These are phyloP conservation scores for Callospermophilus lateralis DNA, from an alignment of 2,113 vertebrate genomes.

Conservation along the genomic window DNA sequence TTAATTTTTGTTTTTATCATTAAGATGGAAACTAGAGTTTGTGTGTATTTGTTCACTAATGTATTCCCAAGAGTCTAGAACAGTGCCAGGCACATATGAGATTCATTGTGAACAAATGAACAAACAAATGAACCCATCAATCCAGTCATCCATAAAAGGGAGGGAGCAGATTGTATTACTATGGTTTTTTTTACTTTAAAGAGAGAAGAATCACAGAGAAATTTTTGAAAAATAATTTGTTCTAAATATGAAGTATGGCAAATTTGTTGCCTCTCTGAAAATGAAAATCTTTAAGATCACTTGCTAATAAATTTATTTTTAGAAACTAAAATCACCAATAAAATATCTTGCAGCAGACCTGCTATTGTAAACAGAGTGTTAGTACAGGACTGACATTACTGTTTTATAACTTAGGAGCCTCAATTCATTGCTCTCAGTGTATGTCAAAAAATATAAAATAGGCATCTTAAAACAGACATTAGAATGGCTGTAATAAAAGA, in stretches of 20 bases:
- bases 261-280: not conserved
- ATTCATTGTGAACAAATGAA: not conserved
- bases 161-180: not conserved
- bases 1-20: not conserved
- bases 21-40: not conserved
- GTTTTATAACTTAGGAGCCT: not conserved
- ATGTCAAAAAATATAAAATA: constrained; percentile 20
- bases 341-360: not conserved
- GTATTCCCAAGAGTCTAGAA: not conserved
- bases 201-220: not conserved
- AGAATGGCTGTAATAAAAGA: not conserved
- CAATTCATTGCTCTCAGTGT: not conserved
- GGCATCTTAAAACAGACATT: not conserved
- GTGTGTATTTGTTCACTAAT: not conserved
- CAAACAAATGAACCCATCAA: not conserved
- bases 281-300: constrained; percentile 1
- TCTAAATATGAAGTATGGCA: constrained; percentile 1
- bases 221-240: constrained; percentile 31
- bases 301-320: not conserved
- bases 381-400: not conserved
- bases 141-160: not conserved
- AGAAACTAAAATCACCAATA: not conserved
- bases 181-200: not conserved
- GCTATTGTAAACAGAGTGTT: not conserved
- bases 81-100: not conserved